These are phyloP conservation scores for Megastigmus dorsalis DNA, from an alignment of 2,888 invertebrate genomes.

Conservation along the genomic window DNA sequence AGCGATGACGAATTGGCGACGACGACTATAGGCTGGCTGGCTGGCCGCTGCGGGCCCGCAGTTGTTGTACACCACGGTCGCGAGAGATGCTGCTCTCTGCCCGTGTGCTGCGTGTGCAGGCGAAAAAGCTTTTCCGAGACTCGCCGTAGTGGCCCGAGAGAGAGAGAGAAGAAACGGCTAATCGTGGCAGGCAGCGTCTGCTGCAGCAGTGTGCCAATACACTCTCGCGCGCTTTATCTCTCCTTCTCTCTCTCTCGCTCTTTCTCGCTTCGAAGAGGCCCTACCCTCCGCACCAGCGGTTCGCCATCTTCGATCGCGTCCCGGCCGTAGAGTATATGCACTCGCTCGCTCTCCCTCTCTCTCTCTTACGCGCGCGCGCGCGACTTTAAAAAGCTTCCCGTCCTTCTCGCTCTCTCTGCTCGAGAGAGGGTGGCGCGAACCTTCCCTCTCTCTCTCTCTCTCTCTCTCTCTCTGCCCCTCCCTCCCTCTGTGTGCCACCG, in stretches of 20 bases:
- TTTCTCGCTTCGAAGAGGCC: background rate
- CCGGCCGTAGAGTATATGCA: background rate
- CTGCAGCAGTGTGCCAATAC: too few species aligned
- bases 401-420: slow-evolving; percentile 16
- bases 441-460: slow-evolving; percentile 1
- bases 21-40: too few species aligned
- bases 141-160: too few species aligned
- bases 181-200: background rate
- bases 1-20: too few species aligned
- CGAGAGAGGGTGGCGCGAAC: too few species aligned
- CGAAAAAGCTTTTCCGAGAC: background rate
- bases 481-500: too few species aligned
- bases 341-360: slow-evolving; percentile 7
- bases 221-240: too few species aligned
- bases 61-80: too few species aligned
- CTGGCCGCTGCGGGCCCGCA: too few species aligned
- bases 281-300: slow-evolving; percentile 17
- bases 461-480: slow-evolving; percentile 20
- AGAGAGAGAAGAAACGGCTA: background rate
- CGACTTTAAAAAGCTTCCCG: slow-evolving; percentile 39
- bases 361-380: slow-evolving; percentile 5
- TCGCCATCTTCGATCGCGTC: slow-evolving; percentile 45
- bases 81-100: too few species aligned
- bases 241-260: too few species aligned
- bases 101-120: too few species aligned